These are phyloP conservation scores for Parotia lawesii DNA, from an alignment of 2,113 vertebrate species.

Conservation along the genomic window DNA sequence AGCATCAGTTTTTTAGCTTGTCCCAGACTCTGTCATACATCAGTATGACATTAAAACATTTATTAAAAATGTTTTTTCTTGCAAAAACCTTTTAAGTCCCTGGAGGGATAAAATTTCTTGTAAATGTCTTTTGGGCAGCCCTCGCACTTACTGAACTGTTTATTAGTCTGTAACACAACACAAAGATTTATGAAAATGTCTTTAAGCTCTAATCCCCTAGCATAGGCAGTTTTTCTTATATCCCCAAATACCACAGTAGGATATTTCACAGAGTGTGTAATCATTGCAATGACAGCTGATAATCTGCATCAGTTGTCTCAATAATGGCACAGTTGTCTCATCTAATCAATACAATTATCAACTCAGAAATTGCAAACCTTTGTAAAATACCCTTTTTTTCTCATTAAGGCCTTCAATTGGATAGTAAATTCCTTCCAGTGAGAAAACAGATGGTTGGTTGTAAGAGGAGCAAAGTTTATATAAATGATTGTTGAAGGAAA, in stretches of 20 bases:
- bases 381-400: background rate
- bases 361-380: background rate
- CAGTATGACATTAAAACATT: background rate
- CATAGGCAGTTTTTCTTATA: background rate
- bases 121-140: background rate
- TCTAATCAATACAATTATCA: background rate
- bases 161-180: background rate
- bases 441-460: background rate
- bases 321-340: background rate
- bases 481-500: background rate
- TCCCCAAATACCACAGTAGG: background rate
- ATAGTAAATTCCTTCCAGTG: background rate
- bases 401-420: background rate
- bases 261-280: background rate
- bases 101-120: background rate
- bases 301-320: background rate
- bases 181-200: background rate
- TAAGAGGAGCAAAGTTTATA: constrained; percentile 1
- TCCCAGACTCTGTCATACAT: background rate
- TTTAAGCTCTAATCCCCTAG: background rate
- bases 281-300: background rate
- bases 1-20: background rate
- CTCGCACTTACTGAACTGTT: background rate
- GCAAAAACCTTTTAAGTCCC: background rate
- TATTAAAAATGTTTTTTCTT: background rate